Base-by-base conservation (phyloP, 2,797 vertebrate genomes). In the Rhinatrema bivittatum region DNA sequence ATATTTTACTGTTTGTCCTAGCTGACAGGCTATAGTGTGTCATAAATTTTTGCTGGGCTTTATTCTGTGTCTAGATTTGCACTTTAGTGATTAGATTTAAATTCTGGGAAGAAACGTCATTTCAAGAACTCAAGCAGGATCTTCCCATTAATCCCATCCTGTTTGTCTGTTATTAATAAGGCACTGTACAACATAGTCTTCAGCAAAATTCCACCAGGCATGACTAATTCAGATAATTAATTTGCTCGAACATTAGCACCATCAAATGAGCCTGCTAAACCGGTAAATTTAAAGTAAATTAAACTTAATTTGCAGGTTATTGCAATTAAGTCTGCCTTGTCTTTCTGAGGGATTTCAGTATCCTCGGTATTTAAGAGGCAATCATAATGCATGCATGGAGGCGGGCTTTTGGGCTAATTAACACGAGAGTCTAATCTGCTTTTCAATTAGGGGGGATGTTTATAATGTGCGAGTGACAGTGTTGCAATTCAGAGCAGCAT, bases 171-270 rank as follows among this genome's bases (percentile, higher is more conserved):
- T 94, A 89, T 89, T 85, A 89, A 90, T 93, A 94, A 90, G 87
- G 74, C 57, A 61, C 68, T 53, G 75, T 82, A 76, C 77, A 79
- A 79, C 72, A 59, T 82, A 74, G 78, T 79, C 87, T 84, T 79
- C 88, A 83, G 82, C 79, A 87, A 86, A 90, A 85, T 81, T 92
- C 88, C 85, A 81, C 84, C 87, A 92, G 91, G 93, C 89, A 87
- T 89, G 90, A 87, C 89, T 96, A 91, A 93, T 98, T 97, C 89
- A 81, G 87, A 82, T 94, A 98, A 98, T 97, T 94, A 95, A 98
- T 96, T 97, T 93, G 87, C 90, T 84, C 87, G 91, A 88, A 93
- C 89, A 92, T 95, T 95, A 98, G 86, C 86, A 86, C 88, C 74
- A 85, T 92, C 87, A 90, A 91, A 91, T 85, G 91, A 89, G 87